Base-by-base conservation (phyloP, 2,113 vertebrate genomes). In the Macrotus californicus region DNA sequence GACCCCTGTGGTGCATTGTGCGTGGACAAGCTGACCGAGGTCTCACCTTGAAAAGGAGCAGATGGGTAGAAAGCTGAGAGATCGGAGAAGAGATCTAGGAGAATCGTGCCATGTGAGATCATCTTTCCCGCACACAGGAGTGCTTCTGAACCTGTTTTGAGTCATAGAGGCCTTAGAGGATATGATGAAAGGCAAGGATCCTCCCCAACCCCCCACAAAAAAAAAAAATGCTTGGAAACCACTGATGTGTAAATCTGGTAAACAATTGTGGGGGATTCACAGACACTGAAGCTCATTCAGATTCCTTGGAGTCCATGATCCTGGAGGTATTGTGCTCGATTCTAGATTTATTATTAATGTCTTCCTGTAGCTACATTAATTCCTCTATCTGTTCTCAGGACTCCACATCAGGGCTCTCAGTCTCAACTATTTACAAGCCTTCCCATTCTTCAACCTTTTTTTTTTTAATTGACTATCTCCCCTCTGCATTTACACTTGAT, bases 11-110 rank as follows among this genome's bases (percentile, higher is more conserved):
- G 46, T 64, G 19, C 7, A 18, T 15, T 72, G 5, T 11, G 0
- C 70, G 39, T 59, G 67, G 50, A 54, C 48, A 29, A 82, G 29
- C 36, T 29, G 22, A 39, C 39, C 59, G 50, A 54, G 24, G 4
- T 15, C 67, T 86, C n/a, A 11, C 59, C 59, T 66, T 18, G 66
- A 83, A 89, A 88, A 92, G 41, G 39, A 61, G 18, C 76, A 31
- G 59, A 13, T 59, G 52, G 59, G 87, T 50, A 85, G 77, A 64
- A 92, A 85, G 64, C 67, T 24, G 48, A 81, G 86, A 70, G 31
- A 87, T 56, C 75, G 67, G 43, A 80, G 64, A 79, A 95, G 84
- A 91, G 61, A 48, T 66, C 93, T 76, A 79, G 83, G 52, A 72
- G 66, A 85, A 39, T 13, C 69, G n/a, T 66, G n/a, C 31, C 64